Base-by-base conservation (phyloP, 2,113 vertebrate species). In the Solea senegalensis region DNA sequence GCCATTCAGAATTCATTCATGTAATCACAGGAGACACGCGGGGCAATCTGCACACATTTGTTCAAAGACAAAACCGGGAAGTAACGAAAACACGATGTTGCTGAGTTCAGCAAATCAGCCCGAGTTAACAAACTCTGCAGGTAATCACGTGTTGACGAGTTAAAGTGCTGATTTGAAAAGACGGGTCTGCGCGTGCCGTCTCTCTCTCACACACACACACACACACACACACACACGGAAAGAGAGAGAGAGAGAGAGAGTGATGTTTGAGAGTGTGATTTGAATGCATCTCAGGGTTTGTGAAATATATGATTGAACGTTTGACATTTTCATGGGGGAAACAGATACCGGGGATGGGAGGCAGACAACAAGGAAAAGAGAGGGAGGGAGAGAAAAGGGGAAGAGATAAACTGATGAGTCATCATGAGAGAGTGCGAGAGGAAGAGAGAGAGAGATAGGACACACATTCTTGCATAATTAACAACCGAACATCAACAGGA, bases 401-500 rank as follows among this genome's bases (percentile, higher is more conserved):
- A 62, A 66, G 21, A 48, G 49, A 72, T 67, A 69, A 86, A 84
- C n/a, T 87, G 84, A 83, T 89, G 84, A 88, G 81, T 87, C 83
- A 90, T 86, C 79, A 85, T 28, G 60, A 69, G 14, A 68, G 60
- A 49, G 44, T 45, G 43, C 61, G 55, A 54, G 44, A 60, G 68
- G 54, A 41, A 43, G 57, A 61, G 68, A 60, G 55, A 70, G 54
- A 52, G 51, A 15, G 63, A 77, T 72, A 79, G 66, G 67, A 86
- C 65, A 87, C 69, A 79, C 81, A 69, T 77, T 75, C 82, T 81
- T 86, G 88, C 84, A 90, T 87, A 91, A 90, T 92, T 91, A 90
- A 80, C 65, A 86, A 27, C 55, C 40, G 34, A 82, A 82, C 83
- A 88, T 88, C 86, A 84, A 77, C 78, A 78, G 81, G 86, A 90